These are phyloP conservation scores for Xiphorhynchus elegans DNA, from an alignment of 2,113 vertebrate genomes.

Conservation along the genomic window DNA sequence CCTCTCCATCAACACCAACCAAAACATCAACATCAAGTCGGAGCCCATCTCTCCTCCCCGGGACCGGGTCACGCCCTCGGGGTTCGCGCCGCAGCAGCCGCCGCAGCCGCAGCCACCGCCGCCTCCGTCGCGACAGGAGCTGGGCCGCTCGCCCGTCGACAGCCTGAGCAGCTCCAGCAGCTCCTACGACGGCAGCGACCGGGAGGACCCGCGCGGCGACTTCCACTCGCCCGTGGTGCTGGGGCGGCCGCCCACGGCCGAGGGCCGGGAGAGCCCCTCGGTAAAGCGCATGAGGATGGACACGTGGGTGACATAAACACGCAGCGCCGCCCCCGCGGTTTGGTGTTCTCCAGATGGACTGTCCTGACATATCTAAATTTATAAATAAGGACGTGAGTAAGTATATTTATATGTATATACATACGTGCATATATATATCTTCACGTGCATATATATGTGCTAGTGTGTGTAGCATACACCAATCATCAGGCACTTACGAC, in stretches of 20 bases:
- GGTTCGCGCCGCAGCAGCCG: slow-evolving; percentile 83
- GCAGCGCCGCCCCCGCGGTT: not conserved
- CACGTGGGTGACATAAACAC: slow-evolving; percentile 94
- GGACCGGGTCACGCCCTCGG: slow-evolving; percentile 90
- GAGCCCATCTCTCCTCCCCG: slow-evolving; percentile 97
- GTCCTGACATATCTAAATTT: slow-evolving; percentile 85
- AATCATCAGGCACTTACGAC: slow-evolving; percentile 90
- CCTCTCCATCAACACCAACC: slow-evolving; percentile 94
- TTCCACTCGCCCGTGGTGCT: slow-evolving; percentile 91
- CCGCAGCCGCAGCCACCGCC: slow-evolving; percentile 76
- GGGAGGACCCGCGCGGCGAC: slow-evolving; percentile 90
- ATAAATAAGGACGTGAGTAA: slow-evolving; percentile 80
- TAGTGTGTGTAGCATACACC: slow-evolving; percentile 76
- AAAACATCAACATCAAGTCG: slow-evolving; percentile 96
- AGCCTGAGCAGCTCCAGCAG: slow-evolving; percentile 98
- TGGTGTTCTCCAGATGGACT: slow-evolving; percentile 71
- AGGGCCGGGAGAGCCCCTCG: slow-evolving; percentile 91
- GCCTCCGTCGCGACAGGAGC: slow-evolving; percentile 85
- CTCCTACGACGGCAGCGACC: slow-evolving; percentile 95
- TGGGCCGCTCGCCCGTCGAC: slow-evolving; percentile 96
- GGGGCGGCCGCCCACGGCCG: slow-evolving; percentile 82
- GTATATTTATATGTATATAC: slow-evolving; percentile 84
- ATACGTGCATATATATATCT: slow-evolving; percentile 79
- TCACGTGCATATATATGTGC: slow-evolving; percentile 78
- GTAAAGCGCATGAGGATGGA: slow-evolving; percentile 99